A percentile compares a stretch with the other conserved stretches of the same genome.
These are phyloP conservation scores for Onychomys torridus DNA, from an alignment of 2,797 vertebrate species.

Conservation along the genomic window DNA sequence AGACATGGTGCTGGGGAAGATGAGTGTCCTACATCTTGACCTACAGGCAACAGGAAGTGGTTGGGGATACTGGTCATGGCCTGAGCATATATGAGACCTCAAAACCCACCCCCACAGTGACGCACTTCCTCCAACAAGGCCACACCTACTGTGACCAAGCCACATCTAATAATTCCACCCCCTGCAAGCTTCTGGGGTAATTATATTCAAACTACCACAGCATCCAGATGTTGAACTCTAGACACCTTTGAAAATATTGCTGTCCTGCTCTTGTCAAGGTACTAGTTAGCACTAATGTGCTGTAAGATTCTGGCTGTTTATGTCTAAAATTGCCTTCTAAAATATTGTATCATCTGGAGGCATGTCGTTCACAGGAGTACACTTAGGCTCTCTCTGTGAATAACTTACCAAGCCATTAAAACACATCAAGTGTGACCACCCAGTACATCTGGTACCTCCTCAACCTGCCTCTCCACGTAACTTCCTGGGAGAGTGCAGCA, in stretches of 20 bases:
- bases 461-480: constrained; percentile 12
- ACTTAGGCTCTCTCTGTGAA: neutral
- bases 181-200: neutral
- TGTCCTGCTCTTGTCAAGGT: neutral
- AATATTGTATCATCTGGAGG: neutral
- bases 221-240: constrained; percentile 34
- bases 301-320: neutral
- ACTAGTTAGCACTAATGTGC: constrained; percentile 28
- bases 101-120: neutral
- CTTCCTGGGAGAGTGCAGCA: neutral
- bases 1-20: neutral
- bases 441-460: neutral
- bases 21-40: neutral
- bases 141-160: neutral
- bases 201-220: neutral
- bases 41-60: neutral
- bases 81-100: neutral
- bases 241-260: neutral
- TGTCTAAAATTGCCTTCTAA: constrained; percentile 48
- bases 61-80: neutral
- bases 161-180: neutral
- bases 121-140: neutral
- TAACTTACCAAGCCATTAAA: constrained; percentile 19
- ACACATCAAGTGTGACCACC: neutral
- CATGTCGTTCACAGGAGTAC: constrained; percentile 46